Base-by-base conservation (phyloP, 2,888 invertebrate species). In the Trichopria drosophilae region DNA sequence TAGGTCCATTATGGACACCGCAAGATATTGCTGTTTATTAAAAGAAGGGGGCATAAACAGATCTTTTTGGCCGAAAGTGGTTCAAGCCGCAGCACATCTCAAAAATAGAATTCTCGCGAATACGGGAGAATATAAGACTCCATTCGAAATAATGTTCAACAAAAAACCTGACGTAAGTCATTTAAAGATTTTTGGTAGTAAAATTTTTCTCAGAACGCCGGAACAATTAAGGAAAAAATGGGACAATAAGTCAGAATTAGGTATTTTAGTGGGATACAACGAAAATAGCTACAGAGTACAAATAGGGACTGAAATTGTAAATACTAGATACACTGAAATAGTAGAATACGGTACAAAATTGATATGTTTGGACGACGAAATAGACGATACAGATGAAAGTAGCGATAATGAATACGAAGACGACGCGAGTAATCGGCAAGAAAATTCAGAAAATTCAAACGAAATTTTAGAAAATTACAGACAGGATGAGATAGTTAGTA, bases 41-140 rank as follows among this genome's bases (percentile, higher is more conserved):
- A 34, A 22, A 20, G 60, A 62, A 43, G 48, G 60, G 9, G 48
- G 50, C 26, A 22, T 58, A 20, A 26, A 55, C 18, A 42, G 19
- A 13, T 55, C 16, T 31, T 61, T 50, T 41, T 62, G 58, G 62
- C 56, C 61, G 4, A 57, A 62, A 50, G 28, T 59, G 3, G 32
- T 61, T 2, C 51, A 26, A 37, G 37, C 58, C 2, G 51, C 44
- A 4, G 49, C 54, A 2, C 57, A 61, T 39, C 41, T 53, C 23
- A 58, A 58, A 50, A 61, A 59, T 32, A 36, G 56, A 32, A 34
- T 42, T 3, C 16, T 55, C 7, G 53, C 58, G 1, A 56, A 58
- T 16, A 58, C 57, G 9, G 26, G 29, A 15, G 54, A 58, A 40
- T 41, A 49, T 4, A 60, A 58, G 51, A 54, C 55, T 7, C 55